Evolutionary conservation across 2,888 invertebrate species (phyloP).

Genomic region (Linnaemya vulpina): DNA sequence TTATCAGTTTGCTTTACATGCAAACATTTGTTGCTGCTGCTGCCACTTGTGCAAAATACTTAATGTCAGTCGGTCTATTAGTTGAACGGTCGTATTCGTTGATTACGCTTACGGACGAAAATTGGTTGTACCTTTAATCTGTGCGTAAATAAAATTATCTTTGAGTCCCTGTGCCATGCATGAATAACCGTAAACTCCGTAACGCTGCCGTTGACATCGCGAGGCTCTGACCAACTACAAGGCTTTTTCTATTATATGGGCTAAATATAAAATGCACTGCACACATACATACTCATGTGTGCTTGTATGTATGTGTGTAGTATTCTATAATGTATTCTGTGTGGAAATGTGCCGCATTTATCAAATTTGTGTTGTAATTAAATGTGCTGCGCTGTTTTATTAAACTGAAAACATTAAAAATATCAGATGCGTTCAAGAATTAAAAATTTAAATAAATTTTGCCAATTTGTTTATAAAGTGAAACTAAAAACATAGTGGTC

Average conservation of each 20-base stretch:
- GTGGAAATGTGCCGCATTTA: constrained; percentile 35
- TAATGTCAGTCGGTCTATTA: constrained; percentile 51
- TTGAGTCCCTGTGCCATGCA: constrained; percentile 53
- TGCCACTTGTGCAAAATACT: constrained; percentile 51
- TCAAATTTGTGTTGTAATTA: constrained; percentile 26
- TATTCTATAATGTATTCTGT: background rate
- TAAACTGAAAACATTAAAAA: constrained; percentile 33
- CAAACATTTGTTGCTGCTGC: constrained; percentile 47
- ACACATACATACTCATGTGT: background rate
- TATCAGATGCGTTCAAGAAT: constrained; percentile 32
- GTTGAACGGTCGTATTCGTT: constrained; percentile 61
- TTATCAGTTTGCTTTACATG: constrained; percentile 33
- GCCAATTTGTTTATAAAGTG: constrained; percentile 53
- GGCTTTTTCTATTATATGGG: constrained; percentile 53
- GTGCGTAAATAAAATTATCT: constrained; percentile 45
- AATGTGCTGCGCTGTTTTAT: constrained; percentile 16
- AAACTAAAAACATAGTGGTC: constrained; percentile 25
- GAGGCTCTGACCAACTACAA: constrained; percentile 52
- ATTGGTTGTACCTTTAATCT: constrained; percentile 44
- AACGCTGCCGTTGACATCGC: background rate
- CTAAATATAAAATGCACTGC: constrained; percentile 2
- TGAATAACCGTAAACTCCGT: constrained; percentile 39
- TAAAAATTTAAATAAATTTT: constrained; percentile 53
- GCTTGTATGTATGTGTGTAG: background rate
- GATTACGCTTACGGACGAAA: constrained; percentile 59